A percentile compares a stretch with the other conserved stretches of the same genome.
phyloP scores from a whole-genome alignment of 2,888 invertebrate genomes.

The Pristionchus entomophagus region DNA sequence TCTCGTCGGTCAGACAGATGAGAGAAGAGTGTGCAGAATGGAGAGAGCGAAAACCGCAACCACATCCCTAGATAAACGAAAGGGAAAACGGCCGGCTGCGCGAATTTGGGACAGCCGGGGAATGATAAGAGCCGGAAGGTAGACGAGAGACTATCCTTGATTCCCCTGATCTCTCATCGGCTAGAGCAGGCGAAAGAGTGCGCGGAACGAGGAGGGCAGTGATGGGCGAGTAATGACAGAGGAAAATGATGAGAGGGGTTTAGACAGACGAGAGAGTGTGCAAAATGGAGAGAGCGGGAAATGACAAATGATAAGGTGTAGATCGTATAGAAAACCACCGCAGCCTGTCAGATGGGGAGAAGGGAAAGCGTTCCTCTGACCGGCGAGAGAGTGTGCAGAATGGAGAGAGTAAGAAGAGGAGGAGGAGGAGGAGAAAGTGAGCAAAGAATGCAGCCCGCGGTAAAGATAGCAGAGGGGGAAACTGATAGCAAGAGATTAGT shows the following conservation, averaged over 20 bases:
- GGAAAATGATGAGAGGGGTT: background rate
- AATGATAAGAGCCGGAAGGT: background rate
- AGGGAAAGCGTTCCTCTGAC: background rate
- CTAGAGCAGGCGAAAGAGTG: background rate
- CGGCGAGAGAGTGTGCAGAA: background rate
- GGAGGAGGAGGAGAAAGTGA: background rate
- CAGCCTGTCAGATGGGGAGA: background rate
- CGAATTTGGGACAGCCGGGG: constrained; percentile 4
- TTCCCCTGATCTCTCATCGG: background rate
- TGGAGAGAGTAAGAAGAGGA: background rate
- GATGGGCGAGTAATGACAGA: no score
- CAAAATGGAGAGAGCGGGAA: background rate
- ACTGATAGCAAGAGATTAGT: no score
- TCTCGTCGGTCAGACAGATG: background rate
- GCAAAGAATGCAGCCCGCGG: background rate
- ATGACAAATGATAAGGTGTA: background rate
- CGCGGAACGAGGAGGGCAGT: no score
- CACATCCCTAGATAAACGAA: no score
- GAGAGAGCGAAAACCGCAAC: background rate
- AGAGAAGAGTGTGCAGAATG: background rate
- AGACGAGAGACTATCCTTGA: background rate
- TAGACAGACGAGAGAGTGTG: background rate
- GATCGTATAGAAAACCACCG: constrained; percentile 27
- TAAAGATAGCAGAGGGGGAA: background rate
- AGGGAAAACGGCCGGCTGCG: no score